phyloP scores from a whole-genome alignment of 2,797 vertebrate species.

The Falco rusticolus region DNA sequence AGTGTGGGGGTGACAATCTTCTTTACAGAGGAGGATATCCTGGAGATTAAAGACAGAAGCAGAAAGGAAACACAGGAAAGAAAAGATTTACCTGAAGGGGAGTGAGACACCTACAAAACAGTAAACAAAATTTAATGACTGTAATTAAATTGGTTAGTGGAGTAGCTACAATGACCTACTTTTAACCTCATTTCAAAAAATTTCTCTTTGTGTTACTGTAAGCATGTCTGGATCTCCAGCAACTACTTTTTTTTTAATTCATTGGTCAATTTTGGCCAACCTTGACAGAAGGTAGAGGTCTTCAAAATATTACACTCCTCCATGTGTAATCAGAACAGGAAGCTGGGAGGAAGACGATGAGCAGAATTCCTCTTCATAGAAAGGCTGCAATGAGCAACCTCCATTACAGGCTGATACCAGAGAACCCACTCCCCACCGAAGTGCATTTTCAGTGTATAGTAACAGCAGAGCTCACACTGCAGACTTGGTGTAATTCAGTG shows the following conservation, averaged over 20 bases:
- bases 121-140: neutral
- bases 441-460: neutral
- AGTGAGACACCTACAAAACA: neutral
- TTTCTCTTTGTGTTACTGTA: neutral
- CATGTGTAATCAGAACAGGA: neutral
- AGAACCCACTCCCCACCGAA: neutral
- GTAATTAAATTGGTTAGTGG: neutral
- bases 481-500: neutral
- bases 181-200: neutral
- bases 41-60: conserved; percentile 31
- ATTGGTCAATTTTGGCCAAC: neutral
- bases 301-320: neutral
- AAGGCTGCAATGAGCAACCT: neutral
- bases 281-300: neutral
- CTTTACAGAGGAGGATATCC: conserved; percentile 27
- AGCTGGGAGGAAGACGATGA: neutral
- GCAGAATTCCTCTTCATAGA: neutral
- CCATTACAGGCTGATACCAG: rapidly evolving
- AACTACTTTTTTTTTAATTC: neutral
- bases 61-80: conserved; percentile 20
- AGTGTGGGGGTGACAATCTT: conserved; percentile 30
- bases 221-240: neutral
- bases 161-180: neutral
- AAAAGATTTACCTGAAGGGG: conserved; percentile 9
- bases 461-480: neutral